Base-by-base conservation (phyloP, 1,140 invertebrate species). In the Philopotamus ludificatus region DNA sequence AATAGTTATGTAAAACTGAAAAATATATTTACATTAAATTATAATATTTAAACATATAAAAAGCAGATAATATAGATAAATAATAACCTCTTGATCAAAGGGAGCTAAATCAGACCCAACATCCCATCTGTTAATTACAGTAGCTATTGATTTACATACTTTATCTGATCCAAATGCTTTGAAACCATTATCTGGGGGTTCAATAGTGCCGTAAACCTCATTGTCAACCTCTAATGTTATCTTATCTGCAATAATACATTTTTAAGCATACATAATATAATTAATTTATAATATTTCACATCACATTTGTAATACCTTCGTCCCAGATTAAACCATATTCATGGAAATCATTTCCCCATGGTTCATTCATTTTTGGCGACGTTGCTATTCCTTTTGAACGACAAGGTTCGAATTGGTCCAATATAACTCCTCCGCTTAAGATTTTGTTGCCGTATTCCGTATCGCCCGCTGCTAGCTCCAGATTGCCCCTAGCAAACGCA, bases 81-180 rank as follows among this genome's bases (percentile, higher is more conserved):
- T 26, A 25, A 1, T 1, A n/a, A 93, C 90, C 72, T 88, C 84
- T 73, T 85, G 82, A 75, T 92, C 87, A 73, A 90, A 91, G 0
- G 90, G 86, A 1, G 87, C 86, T 74, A 88, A 83, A 22, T 16
- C 2, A 20, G 4, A 26, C 23, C 79, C 81, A 0, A 70, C 71
- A 12, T 76, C 75, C 10, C 67, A 71, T 41, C 71, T 72, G 63
- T 81, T 80, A 67, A 71, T 55, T 50, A 74, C 64, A 50, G 72
- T 23, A 70, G 70, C 61, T 73, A 75, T 45, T 34, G 28, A 34
- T 42, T 20, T 18, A n/a, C n/a, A n/a, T 12, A 34, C 12, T 34
- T 12, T 12, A 34, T 34, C 12, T 7, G 4, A 34, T 4, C 28
- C n/a, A n/a, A n/a, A n/a, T n/a, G n/a, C n/a, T 28, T 21, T 28